phyloP scores from a whole-genome alignment of 2,113 vertebrate species.

The Tragelaphus buxtoni region DNA sequence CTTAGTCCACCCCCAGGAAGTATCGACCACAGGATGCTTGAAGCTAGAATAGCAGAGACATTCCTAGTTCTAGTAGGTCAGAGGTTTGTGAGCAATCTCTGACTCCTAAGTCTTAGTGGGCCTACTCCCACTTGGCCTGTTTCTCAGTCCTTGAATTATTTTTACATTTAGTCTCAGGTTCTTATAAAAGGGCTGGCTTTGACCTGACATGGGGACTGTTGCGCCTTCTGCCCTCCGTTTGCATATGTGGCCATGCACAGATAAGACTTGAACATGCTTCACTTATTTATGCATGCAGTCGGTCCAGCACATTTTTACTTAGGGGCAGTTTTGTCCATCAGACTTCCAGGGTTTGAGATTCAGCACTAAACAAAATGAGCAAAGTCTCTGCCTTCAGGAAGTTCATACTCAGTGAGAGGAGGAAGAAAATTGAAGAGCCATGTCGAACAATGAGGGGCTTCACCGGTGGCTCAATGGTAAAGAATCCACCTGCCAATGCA shows the following conservation, averaged over 20 bases:
- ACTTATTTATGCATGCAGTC: not conserved
- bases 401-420: not conserved
- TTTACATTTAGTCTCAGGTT: not conserved
- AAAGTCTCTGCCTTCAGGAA: not conserved
- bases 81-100: not conserved
- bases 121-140: not conserved
- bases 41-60: not conserved
- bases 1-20: not conserved
- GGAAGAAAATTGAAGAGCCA: not conserved
- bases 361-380: not conserved
- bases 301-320: not conserved
- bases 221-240: not conserved
- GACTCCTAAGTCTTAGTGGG: too few relatives aligned
- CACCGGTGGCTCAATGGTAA: not conserved
- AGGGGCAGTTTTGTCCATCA: not conserved
- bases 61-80: not conserved
- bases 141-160: not conserved
- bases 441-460: not conserved
- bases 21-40: not conserved
- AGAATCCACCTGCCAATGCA: not conserved
- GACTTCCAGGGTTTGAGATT: not conserved
- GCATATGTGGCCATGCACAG: rapidly evolving
- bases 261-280: not conserved
- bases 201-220: not conserved
- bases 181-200: not conserved